Conservation (phyloP, 2,113 vertebrate species). For the Puntigrus tetrazona region DNA sequence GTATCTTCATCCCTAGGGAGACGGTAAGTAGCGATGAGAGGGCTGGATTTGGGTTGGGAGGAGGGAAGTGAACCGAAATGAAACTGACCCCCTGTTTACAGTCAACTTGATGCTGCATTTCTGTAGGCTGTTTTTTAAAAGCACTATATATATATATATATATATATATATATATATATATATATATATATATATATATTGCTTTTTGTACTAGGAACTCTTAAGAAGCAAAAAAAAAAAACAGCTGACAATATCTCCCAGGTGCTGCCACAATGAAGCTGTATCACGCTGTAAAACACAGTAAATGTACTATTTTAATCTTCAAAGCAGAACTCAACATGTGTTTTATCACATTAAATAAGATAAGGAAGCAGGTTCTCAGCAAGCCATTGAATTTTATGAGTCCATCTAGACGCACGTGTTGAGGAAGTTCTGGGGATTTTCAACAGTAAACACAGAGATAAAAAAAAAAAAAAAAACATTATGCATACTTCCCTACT, state of each 20-base stretch:
- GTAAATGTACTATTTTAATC: constrained; percentile 52
- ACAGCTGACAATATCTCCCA: constrained; percentile 55
- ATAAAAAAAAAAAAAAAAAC: too few species aligned
- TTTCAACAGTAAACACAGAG: neutral
- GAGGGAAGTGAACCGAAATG: constrained; percentile 46
- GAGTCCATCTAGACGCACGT: constrained; percentile 36
- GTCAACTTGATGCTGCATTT: constrained; percentile 50
- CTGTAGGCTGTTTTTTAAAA: constrained; percentile 47
- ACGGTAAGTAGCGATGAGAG: constrained; percentile 47
- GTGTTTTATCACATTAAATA: constrained; percentile 61
- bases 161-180: too few species aligned
- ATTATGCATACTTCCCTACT: too few species aligned
- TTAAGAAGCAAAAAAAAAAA: neutral
- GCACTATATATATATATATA: constrained; percentile 7
- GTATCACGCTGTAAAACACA: constrained; percentile 35
- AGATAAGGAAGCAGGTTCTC: constrained; percentile 59
- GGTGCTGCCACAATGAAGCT: constrained; percentile 48
- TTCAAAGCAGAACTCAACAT: constrained; percentile 58
- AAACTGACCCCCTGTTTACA: constrained; percentile 61
- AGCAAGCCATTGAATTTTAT: constrained; percentile 54
- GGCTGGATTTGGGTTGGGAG: constrained; percentile 52
- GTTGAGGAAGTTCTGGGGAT: constrained; percentile 3
- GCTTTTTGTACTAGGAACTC: neutral
- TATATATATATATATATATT: too few species aligned
- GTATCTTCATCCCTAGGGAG: constrained; percentile 65